These are phyloP conservation scores for Peromyscus attwateri DNA, from an alignment of 2,797 vertebrate species.

Conservation along the genomic window DNA sequence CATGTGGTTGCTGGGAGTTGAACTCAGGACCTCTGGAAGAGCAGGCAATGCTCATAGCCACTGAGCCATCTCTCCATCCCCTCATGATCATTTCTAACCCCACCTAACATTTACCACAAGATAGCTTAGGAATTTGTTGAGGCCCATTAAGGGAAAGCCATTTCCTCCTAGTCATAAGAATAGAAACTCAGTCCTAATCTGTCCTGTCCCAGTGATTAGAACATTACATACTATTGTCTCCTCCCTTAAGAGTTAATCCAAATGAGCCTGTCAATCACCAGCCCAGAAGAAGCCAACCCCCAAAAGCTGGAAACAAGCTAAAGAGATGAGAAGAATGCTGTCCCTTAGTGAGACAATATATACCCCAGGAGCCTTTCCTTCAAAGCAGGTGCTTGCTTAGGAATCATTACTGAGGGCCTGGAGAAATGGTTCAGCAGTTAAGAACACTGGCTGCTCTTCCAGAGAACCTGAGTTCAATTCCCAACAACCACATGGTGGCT, in stretches of 20 bases:
- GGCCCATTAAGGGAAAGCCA: neutral
- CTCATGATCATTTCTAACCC: neutral
- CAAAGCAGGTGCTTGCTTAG: neutral
- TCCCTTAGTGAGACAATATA: neutral
- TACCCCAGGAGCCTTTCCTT: neutral
- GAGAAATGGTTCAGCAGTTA: no score
- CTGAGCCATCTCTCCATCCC: no score
- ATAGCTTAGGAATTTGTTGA: neutral
- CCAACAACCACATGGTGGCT: no score
- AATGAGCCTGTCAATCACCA: neutral
- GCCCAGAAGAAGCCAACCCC: neutral
- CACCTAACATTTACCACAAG: neutral
- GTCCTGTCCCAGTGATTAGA: neutral
- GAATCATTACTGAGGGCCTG: no score
- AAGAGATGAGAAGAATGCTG: neutral
- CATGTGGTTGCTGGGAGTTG: no score
- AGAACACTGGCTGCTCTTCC: no score
- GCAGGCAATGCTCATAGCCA: no score
- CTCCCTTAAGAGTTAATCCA: neutral
- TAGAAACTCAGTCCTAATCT: neutral
- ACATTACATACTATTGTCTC: neutral
- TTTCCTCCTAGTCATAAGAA: neutral
- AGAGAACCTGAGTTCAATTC: no score
- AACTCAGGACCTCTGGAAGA: no score
- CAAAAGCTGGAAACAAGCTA: no score